Conservation (phyloP, 2,113 vertebrate species). For the Ovis canadensis region DNA sequence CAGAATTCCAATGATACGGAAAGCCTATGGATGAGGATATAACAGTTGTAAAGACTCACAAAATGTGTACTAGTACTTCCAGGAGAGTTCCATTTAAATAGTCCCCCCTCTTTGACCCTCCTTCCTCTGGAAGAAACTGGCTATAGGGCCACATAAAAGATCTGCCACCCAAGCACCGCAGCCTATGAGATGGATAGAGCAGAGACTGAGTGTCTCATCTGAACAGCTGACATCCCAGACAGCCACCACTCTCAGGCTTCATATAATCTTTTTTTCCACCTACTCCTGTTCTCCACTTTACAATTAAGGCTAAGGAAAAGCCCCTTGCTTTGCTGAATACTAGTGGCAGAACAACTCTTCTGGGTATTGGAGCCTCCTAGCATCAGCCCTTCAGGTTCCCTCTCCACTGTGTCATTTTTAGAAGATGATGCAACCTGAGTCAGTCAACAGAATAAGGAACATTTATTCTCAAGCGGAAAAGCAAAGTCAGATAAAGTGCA, state of each 20-base stretch:
- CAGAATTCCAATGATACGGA: not conserved
- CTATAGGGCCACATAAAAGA: not conserved
- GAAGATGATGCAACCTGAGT: not conserved
- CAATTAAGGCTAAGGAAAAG: not conserved
- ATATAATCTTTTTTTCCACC: not conserved
- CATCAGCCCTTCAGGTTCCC: not conserved
- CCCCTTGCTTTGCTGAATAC: not conserved
- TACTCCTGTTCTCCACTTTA: not conserved
- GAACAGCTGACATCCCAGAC: not conserved
- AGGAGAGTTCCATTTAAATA: not conserved
- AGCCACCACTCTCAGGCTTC: not conserved
- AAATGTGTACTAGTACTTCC: not conserved
- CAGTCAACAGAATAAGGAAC: not conserved
- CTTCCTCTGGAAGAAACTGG: not conserved
- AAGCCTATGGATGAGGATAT: not conserved
- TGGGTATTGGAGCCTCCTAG: not conserved
- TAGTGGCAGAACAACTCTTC: not conserved
- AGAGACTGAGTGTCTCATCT: not conserved
- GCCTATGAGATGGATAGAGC: not conserved
- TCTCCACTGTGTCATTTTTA: not conserved
- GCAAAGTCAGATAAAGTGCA: not conserved
- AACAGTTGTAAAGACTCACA: not conserved
- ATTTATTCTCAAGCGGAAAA: constrained; percentile 41
- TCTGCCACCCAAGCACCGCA: not conserved
- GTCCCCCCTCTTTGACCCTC: rapidly evolving